A percentile compares a stretch with the other conserved stretches of the same genome.
phyloP scores from a whole-genome alignment of 2,888 invertebrate genomes.

The Ichneumoninae sp. region DNA sequence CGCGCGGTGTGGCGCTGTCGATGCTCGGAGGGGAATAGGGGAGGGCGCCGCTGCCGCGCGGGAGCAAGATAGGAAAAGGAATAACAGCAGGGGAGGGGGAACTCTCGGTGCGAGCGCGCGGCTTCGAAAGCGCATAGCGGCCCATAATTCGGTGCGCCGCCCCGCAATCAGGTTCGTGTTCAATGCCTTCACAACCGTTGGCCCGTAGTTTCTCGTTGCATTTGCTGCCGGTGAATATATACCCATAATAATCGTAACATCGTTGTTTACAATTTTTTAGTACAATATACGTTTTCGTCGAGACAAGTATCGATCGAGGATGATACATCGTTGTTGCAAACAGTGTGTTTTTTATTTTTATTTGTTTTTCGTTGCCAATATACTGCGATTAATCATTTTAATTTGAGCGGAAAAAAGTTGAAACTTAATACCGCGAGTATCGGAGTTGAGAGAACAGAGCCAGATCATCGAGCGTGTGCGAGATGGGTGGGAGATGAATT shows the following conservation, averaged over 20 bases:
- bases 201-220: slow-evolving; percentile 45
- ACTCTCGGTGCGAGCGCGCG: slow-evolving; percentile 66
- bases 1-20: slow-evolving; percentile 46
- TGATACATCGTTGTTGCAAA: slow-evolving; percentile 15
- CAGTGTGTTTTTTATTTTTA: slow-evolving; percentile 1
- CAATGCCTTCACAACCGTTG: slow-evolving; percentile 70
- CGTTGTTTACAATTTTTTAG: not conserved
- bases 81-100: slow-evolving; percentile 43
- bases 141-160: slow-evolving; percentile 83
- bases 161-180: slow-evolving; percentile 82
- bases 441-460: slow-evolving; percentile 18
- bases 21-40: slow-evolving; percentile 28
- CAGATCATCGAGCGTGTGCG: slow-evolving; percentile 8
- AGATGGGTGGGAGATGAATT: slow-evolving; percentile 2
- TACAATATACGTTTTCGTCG: not conserved
- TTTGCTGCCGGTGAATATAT: slow-evolving; percentile 7
- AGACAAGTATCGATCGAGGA: slow-evolving; percentile 8
- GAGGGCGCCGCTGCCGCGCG: slow-evolving; percentile 63
- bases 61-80: slow-evolving; percentile 59
- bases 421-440: not conserved
- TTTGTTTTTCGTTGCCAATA: not conserved
- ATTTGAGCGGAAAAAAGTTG: not conserved
- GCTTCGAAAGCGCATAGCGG: slow-evolving; percentile 81
- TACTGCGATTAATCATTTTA: slow-evolving; percentile 3
- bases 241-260: not conserved